Percentiles rank a stretch among this genome's conserved stretches.
Conservation (phyloP, 2,888 invertebrate species). For the Mamestra brassicae region DNA sequence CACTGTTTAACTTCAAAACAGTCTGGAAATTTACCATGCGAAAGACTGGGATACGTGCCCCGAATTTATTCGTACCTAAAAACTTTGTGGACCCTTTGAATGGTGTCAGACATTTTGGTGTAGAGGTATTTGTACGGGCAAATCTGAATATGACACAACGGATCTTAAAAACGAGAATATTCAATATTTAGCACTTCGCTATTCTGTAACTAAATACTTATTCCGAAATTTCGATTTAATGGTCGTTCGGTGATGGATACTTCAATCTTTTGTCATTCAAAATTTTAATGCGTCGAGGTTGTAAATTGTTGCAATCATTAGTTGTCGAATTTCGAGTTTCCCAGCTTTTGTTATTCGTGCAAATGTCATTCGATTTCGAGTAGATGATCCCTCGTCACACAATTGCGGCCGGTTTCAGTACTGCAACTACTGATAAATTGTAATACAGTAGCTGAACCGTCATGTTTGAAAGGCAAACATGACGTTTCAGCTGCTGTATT, state of each 20-base stretch:
- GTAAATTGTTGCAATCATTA: too few relatives aligned
- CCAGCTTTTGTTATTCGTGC: neutral
- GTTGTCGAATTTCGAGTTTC: too few relatives aligned
- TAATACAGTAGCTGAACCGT: too few relatives aligned
- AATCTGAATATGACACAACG: neutral
- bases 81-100: constrained; percentile 54
- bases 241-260: neutral
- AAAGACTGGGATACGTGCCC: constrained; percentile 70
- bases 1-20: constrained; percentile 62
- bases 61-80: constrained; percentile 67
- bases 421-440: too few relatives aligned
- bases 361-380: neutral
- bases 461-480: too few relatives aligned
- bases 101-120: neutral
- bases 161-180: neutral
- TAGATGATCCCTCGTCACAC: too few relatives aligned
- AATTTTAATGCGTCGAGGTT: neutral
- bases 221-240: neutral
- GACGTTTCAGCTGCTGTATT: too few relatives aligned
- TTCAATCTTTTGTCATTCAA: neutral
- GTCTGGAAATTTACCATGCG: constrained; percentile 69
- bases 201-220: neutral
- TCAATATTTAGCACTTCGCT: neutral
- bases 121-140: neutral
- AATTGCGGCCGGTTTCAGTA: too few relatives aligned